Percentiles rank a stretch among this genome's conserved stretches.
phyloP scores from a whole-genome alignment of 2,113 vertebrate species.

The Calidris pugnax region DNA sequence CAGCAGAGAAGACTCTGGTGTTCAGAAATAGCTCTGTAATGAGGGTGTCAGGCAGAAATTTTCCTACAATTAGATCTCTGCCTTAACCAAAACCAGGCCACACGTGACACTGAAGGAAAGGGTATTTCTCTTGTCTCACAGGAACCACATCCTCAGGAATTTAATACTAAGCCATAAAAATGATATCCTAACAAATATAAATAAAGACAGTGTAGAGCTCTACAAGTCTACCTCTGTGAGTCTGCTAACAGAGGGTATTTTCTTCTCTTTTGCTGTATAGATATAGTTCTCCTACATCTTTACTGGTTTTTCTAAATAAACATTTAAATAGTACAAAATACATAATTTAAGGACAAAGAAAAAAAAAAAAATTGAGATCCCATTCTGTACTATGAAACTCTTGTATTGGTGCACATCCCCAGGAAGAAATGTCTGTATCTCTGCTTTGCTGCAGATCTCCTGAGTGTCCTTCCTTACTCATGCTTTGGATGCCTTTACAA shows the following conservation, averaged over 20 bases:
- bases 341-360: not conserved
- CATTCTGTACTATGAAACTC: not conserved
- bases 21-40: conserved; percentile 7
- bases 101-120: not conserved
- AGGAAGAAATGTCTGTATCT: not conserved
- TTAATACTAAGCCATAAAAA: not conserved
- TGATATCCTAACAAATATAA: not conserved
- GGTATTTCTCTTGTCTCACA: not conserved
- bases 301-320: not conserved
- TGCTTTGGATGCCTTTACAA: not conserved
- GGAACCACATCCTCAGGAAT: not conserved
- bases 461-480: not conserved
- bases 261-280: not conserved
- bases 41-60: not conserved
- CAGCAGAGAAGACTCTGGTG: not conserved
- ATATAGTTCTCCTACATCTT: not conserved
- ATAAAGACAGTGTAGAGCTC: not conserved
- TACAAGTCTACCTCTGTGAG: not conserved
- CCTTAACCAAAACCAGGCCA: not conserved
- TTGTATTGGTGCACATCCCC: not conserved
- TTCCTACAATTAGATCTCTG: not conserved
- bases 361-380: not conserved
- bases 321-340: not conserved
- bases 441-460: not conserved
- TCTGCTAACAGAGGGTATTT: not conserved